A percentile compares a stretch with the other conserved stretches of the same genome.
phyloP scores from a whole-genome alignment of 2,888 invertebrate species.

The Lithodes maja region DNA sequence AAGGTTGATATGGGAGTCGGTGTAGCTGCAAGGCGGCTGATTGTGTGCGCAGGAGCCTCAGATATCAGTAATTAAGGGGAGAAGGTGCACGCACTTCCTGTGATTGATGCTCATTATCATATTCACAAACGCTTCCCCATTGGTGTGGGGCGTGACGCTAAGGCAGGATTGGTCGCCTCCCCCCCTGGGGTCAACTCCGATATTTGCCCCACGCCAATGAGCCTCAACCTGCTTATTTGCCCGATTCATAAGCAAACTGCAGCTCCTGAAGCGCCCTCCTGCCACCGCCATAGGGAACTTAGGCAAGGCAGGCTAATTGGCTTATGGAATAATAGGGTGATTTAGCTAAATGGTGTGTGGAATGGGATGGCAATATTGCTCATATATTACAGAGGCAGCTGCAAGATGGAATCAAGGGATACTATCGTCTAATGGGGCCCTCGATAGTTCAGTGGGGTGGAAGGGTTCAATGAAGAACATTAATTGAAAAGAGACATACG shows the following conservation, averaged over 20 bases:
- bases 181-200: constrained; percentile 11
- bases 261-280: constrained; percentile 3
- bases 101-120: constrained; percentile 64
- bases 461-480: neutral
- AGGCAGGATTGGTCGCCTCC: constrained; percentile 38
- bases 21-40: constrained; percentile 36
- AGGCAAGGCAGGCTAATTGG: neutral
- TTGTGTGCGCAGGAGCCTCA: constrained; percentile 56
- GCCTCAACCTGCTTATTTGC: constrained; percentile 42
- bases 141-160: constrained; percentile 42
- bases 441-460: neutral
- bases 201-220: constrained; percentile 27
- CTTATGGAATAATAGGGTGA: constrained; percentile 19
- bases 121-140: constrained; percentile 53
- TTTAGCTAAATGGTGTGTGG: neutral
- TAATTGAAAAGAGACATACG: no score
- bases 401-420: constrained; percentile 8
- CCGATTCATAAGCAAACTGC: constrained; percentile 40
- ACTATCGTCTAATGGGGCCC: neutral
- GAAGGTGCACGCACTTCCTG: constrained; percentile 58
- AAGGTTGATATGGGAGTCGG: constrained; percentile 42
- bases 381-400: neutral
- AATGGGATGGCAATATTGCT: constrained; percentile 13
- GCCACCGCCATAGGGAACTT: neutral
- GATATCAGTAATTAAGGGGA: constrained; percentile 63